Evolutionary conservation across 2,113 vertebrate genomes (phyloP).

Genomic region (Dicentrarchus labrax): DNA sequence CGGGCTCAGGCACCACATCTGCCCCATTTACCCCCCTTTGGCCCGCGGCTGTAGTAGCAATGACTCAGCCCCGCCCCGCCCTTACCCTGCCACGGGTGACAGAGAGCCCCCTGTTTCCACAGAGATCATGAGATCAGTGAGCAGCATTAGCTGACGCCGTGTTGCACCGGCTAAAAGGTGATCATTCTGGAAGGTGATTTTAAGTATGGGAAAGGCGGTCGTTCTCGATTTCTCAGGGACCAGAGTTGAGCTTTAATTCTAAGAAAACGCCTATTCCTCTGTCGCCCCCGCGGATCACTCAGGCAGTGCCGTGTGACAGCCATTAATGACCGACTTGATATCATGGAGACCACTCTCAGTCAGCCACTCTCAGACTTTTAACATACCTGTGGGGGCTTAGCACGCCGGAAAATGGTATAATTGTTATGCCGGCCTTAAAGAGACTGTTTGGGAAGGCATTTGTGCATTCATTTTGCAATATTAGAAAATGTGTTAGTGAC

Average conservation of each 20-base stretch:
- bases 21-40: conserved; percentile 46
- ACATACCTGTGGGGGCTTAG: conserved; percentile 71
- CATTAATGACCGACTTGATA: conserved; percentile 78
- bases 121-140: conserved; percentile 63
- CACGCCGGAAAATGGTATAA: conserved; percentile 71
- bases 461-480: conserved; percentile 73
- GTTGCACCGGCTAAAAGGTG: conserved; percentile 8
- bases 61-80: conserved; percentile 24
- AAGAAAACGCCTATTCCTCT: conserved; percentile 8
- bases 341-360: conserved; percentile 67
- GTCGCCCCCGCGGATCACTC: conserved; percentile 50
- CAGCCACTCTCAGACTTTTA: conserved; percentile 76
- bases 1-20: conserved; percentile 31
- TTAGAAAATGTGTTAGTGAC: conserved; percentile 82
- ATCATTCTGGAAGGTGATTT: conserved; percentile 37
- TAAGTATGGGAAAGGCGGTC: conserved; percentile 32
- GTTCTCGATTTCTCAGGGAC: conserved; percentile 22
- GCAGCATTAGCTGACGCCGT: conserved; percentile 11
- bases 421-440: conserved; percentile 74
- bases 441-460: conserved; percentile 68
- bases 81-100: conserved; percentile 14
- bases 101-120: conserved; percentile 31
- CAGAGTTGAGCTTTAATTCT: conserved; percentile 30
- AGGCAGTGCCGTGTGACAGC: conserved; percentile 64
- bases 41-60: conserved; percentile 23